These are phyloP conservation scores for Zhuqinia jingwanae DNA, from an alignment of 2,888 invertebrate species.

Conservation along the genomic window DNA sequence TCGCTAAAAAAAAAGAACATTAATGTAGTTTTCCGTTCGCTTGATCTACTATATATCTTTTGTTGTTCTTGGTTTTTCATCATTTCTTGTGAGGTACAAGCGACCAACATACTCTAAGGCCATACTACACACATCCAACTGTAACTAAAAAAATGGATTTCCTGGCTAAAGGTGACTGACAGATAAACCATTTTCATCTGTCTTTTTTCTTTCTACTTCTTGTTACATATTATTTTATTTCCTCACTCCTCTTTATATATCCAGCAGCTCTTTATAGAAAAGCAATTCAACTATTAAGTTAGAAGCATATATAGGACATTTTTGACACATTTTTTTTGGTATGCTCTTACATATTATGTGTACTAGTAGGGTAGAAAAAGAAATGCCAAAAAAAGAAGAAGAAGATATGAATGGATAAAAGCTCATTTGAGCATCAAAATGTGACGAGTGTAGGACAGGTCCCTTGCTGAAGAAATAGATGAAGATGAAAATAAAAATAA, in stretches of 20 bases:
- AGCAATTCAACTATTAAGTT: not conserved
- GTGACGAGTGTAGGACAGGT: slow-evolving; percentile 46
- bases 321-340: slow-evolving; percentile 62
- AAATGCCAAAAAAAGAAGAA: not conserved
- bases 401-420: slow-evolving; percentile 22
- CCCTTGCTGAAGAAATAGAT: slow-evolving; percentile 27
- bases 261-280: no score
- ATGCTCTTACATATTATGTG: not conserved
- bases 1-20: no score
- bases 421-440: slow-evolving; percentile 31
- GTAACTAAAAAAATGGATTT: slow-evolving; percentile 76
- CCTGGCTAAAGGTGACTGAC: slow-evolving; percentile 74
- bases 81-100: no score
- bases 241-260: not conserved
- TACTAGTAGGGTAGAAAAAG: not conserved
- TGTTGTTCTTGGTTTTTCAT: no score
- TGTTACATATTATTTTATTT: not conserved
- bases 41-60: not conserved
- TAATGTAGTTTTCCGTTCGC: not conserved
- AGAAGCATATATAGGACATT: slow-evolving; percentile 66
- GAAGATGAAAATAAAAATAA: slow-evolving; percentile 5
- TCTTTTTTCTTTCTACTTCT: slow-evolving; percentile 19
- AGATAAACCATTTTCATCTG: slow-evolving; percentile 74
- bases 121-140: no score
- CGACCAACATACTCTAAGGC: not conserved